Evolutionary conservation across 1,140 invertebrate genomes (phyloP), one percentile per base, ranked within the genome.

Genomic region (Drosophila mojavensis): DNA sequence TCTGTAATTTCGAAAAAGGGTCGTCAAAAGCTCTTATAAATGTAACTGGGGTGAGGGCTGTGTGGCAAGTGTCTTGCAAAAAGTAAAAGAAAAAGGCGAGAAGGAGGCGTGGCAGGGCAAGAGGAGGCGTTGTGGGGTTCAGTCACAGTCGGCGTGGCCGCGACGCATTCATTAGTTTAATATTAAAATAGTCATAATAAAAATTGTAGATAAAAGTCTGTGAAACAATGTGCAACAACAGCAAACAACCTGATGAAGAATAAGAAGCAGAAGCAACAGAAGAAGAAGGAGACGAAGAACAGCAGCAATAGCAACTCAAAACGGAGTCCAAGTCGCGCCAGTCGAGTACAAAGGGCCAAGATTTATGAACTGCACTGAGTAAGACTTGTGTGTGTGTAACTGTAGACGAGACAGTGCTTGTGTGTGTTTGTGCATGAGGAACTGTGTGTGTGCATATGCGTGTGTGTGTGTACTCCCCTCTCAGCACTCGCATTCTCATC

Each of bases 161-260:
- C 63, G 66, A 86, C 79, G 83, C 83, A 86, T 86, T 86, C 83
- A 86, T 86, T 86, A 86, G 83, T 89, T 86, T 88, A 78, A 88
- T 83, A 86, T 86, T 86, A 86, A 86, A 86, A 86, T 86, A 86
- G 83, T 86, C 79, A 86, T 86, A 78, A 80, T 86, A 83, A 84
- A 88, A 88, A 79, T 83, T 75, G 83, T 86, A 82, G 82, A 79
- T 88, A 79, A 86, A 79, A 76, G 71, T 61, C 68, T 53, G 66
- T 70, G 63, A 83, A 79, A 86, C 82, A 86, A 88, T 88, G 83
- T 63, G 69, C 62, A 67, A 73, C 51, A 79, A 58, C n/a, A 45
- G 24, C 10, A n/a, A 61, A 13, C 39, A 60, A 24, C 45, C 43
- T 45, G 43, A 45, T 15, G 43, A 45, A 9, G 43, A 66, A 1